Percentiles rank a stretch among this genome's conserved stretches.
These are phyloP conservation scores for Polypedilum pembai DNA, from an alignment of 1,140 invertebrate genomes.

Conservation along the genomic window DNA sequence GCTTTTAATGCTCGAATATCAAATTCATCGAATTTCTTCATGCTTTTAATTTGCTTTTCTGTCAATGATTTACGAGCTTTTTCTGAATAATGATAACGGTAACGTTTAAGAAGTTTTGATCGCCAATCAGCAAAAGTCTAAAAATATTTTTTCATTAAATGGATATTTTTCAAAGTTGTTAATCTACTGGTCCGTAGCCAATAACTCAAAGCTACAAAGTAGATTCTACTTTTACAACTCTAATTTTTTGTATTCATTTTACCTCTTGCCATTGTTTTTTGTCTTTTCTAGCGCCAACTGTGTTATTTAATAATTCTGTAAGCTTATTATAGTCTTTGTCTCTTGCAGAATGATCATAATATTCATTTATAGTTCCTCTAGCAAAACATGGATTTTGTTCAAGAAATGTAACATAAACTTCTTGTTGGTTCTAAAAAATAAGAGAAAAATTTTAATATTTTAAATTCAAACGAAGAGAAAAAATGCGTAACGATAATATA, in stretches of 20 bases:
- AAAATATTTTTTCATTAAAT: too few relatives aligned
- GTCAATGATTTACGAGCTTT: background rate
- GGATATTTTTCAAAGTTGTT: too few relatives aligned
- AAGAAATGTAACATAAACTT: background rate
- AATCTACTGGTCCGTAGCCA: too few relatives aligned
- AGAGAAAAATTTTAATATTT: too few relatives aligned
- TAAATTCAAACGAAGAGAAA: too few relatives aligned
- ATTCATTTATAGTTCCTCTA: background rate
- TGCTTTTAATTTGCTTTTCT: background rate
- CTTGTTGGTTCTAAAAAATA: background rate
- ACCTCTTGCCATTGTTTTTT: background rate
- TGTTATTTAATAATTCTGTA: background rate
- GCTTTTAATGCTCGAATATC: background rate
- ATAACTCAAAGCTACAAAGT: too few relatives aligned
- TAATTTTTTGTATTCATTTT: too few relatives aligned
- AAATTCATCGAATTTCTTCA: background rate
- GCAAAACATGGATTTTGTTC: background rate
- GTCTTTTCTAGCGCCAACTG: background rate
- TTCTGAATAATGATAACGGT: background rate
- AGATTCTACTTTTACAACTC: too few relatives aligned
- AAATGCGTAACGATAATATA: too few relatives aligned
- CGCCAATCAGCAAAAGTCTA: background rate
- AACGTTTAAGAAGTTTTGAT: background rate
- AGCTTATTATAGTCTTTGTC: background rate
- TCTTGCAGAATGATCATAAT: background rate